A percentile compares a stretch with the other conserved stretches of the same genome.
phyloP scores from a whole-genome alignment of 2,888 invertebrate genomes.

The Macrophya annulata region DNA sequence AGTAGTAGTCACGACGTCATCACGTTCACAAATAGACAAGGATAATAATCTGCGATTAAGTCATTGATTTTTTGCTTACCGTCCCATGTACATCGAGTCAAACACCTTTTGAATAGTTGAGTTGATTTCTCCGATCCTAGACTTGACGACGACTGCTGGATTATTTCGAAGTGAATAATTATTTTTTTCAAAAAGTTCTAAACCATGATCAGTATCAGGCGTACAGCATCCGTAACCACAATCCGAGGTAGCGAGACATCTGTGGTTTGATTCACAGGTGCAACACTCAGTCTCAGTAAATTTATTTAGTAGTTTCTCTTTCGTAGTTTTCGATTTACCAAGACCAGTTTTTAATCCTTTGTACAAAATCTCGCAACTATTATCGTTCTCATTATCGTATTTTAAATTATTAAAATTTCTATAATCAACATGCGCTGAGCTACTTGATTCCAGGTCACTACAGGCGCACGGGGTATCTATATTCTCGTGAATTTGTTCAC shows the following conservation, averaged over 20 bases:
- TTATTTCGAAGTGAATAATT: slow-evolving; percentile 7
- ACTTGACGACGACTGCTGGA: background rate
- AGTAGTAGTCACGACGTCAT: background rate
- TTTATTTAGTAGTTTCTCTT: slow-evolving; percentile 45
- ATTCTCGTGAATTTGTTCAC: slow-evolving; percentile 13
- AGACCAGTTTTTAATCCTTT: slow-evolving; percentile 40
- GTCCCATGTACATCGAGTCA: slow-evolving; percentile 62
- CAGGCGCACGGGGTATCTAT: background rate
- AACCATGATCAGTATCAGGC: slow-evolving; percentile 26
- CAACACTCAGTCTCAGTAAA: slow-evolving; percentile 57
- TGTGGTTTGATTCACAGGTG: slow-evolving; percentile 52
- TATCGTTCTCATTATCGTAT: background rate
- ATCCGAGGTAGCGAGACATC: slow-evolving; percentile 55
- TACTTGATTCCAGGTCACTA: background rate
- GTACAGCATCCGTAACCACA: slow-evolving; percentile 58
- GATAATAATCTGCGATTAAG: background rate
- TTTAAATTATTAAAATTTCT: background rate
- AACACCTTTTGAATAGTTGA: slow-evolving; percentile 63
- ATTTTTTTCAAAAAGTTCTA: background rate
- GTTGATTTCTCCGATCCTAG: slow-evolving; percentile 60
- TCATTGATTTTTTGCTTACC: slow-evolving; percentile 57
- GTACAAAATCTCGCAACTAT: background rate
- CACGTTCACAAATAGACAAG: background rate
- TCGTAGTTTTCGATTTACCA: slow-evolving; percentile 26
- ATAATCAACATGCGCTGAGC: background rate